phyloP scores from a whole-genome alignment of 2,888 invertebrate genomes.

The Pharmacophagus antenor region DNA sequence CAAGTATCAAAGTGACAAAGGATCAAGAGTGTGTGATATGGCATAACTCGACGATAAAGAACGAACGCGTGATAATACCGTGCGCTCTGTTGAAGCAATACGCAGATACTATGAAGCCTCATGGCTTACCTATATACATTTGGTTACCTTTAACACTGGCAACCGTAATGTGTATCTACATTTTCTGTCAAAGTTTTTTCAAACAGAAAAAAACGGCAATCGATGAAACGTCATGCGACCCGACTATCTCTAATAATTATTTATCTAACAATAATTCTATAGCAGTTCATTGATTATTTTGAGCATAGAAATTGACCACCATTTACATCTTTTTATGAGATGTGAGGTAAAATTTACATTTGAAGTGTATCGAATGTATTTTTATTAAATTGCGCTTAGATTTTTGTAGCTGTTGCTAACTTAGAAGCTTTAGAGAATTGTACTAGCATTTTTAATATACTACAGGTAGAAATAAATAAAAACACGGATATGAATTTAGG shows the following conservation, averaged over 20 bases:
- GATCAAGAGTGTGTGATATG: slow-evolving; percentile 65
- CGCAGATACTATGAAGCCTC: slow-evolving; percentile 60
- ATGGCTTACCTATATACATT: slow-evolving; percentile 63
- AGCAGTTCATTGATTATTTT: slow-evolving; percentile 8
- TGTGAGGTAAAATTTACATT: neutral
- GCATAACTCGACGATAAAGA: slow-evolving; percentile 59
- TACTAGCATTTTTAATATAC: neutral
- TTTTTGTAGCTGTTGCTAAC: neutral
- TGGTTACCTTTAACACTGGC: slow-evolving; percentile 63
- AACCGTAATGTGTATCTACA: slow-evolving; percentile 49
- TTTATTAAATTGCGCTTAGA: neutral
- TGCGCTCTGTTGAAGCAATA: slow-evolving; percentile 64
- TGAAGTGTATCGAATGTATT: neutral
- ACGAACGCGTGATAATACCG: slow-evolving; percentile 54
- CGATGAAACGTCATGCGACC: slow-evolving; percentile 52
- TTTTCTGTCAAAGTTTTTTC: slow-evolving; percentile 55
- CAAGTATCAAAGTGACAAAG: slow-evolving; percentile 49
- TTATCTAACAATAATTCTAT: slow-evolving; percentile 45
- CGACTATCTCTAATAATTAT: slow-evolving; percentile 45
- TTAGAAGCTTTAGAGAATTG: neutral
- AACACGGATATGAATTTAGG: neutral
- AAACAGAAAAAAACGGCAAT: slow-evolving; percentile 46
- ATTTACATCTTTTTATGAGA: neutral
- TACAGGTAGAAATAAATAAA: slow-evolving; percentile 1
- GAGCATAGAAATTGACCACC: neutral